phyloP scores from a whole-genome alignment of 2,113 vertebrate species.

The Collichthys lucidus region DNA sequence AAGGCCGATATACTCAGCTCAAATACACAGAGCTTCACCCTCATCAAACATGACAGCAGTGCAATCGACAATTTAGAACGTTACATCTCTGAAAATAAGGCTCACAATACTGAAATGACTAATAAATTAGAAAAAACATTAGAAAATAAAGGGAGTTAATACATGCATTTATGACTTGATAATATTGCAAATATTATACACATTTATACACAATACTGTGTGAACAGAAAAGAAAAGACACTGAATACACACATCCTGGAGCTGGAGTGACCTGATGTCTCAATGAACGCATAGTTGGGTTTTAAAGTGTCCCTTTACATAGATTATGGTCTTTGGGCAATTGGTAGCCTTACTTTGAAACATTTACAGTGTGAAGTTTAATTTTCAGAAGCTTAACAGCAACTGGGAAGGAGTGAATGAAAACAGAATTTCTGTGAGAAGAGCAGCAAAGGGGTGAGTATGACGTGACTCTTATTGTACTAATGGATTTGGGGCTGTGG shows the following conservation, averaged over 20 bases:
- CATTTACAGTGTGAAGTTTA: too few relatives aligned
- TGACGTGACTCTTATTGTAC: too few relatives aligned
- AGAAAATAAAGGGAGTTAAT: slow-evolving; percentile 29
- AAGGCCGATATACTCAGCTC: slow-evolving; percentile 9
- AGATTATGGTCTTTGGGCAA: too few relatives aligned
- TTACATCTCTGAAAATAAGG: slow-evolving; percentile 30
- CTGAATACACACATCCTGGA: background rate
- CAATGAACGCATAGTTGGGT: background rate
- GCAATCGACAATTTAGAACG: slow-evolving; percentile 8
- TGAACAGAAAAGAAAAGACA: background rate
- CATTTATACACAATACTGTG: too few relatives aligned
- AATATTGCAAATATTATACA: slow-evolving; percentile 36
- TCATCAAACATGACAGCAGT: slow-evolving; percentile 26
- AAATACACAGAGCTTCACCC: slow-evolving; percentile 3
- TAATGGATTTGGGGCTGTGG: too few relatives aligned
- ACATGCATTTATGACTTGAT: slow-evolving; percentile 37
- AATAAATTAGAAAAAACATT: slow-evolving; percentile 59
- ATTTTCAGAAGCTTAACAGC: too few relatives aligned
- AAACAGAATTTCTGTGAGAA: too few relatives aligned
- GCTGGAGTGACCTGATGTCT: background rate
- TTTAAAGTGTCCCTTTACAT: too few relatives aligned
- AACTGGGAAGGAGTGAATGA: too few relatives aligned
- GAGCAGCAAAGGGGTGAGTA: too few relatives aligned
- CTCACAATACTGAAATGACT: slow-evolving; percentile 55
- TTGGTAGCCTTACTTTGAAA: too few relatives aligned